phyloP scores from a whole-genome alignment of 1,140 invertebrate species.

The Drosophila obscura region DNA sequence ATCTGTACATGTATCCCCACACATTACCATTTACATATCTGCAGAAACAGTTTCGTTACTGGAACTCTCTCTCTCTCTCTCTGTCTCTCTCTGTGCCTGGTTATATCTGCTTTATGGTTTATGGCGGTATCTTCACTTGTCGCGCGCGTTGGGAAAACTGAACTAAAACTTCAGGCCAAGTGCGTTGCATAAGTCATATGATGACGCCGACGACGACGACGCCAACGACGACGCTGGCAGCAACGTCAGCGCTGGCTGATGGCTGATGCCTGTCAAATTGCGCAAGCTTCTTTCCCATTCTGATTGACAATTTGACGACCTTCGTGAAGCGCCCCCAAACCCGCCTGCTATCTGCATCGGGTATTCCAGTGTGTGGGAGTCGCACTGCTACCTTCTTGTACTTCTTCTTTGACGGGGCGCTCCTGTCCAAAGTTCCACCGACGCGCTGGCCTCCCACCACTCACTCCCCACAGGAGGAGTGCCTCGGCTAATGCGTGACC shows the following conservation, averaged over 20 bases:
- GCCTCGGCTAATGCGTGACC: slow-evolving; percentile 60
- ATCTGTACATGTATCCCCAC: too few species aligned
- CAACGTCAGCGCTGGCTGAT: slow-evolving; percentile 1
- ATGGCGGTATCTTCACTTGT: slow-evolving; percentile 74
- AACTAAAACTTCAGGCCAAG: slow-evolving; percentile 65
- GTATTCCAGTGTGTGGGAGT: slow-evolving; percentile 23
- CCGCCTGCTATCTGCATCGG: slow-evolving; percentile 9
- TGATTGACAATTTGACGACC: slow-evolving; percentile 42
- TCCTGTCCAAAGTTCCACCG: slow-evolving; percentile 39
- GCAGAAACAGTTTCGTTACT: too few species aligned
- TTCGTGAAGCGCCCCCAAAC: slow-evolving; percentile 43
- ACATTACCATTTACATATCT: too few species aligned
- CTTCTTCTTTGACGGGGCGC: slow-evolving; percentile 19
- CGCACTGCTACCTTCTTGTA: slow-evolving; percentile 25
- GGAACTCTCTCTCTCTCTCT: not conserved
- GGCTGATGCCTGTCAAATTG: slow-evolving; percentile 38
- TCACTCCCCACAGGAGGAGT: slow-evolving; percentile 48
- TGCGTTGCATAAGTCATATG: slow-evolving; percentile 74
- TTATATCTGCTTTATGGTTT: slow-evolving; percentile 16
- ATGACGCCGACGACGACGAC: slow-evolving; percentile 22
- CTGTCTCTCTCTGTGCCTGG: slow-evolving; percentile 1
- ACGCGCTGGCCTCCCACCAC: slow-evolving; percentile 12
- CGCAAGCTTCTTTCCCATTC: slow-evolving; percentile 59
- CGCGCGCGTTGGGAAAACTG: slow-evolving; percentile 67
- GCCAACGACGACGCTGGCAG: slow-evolving; percentile 9